phyloP scores from a whole-genome alignment of 2,888 invertebrate genomes.

The Unio delphinus region DNA sequence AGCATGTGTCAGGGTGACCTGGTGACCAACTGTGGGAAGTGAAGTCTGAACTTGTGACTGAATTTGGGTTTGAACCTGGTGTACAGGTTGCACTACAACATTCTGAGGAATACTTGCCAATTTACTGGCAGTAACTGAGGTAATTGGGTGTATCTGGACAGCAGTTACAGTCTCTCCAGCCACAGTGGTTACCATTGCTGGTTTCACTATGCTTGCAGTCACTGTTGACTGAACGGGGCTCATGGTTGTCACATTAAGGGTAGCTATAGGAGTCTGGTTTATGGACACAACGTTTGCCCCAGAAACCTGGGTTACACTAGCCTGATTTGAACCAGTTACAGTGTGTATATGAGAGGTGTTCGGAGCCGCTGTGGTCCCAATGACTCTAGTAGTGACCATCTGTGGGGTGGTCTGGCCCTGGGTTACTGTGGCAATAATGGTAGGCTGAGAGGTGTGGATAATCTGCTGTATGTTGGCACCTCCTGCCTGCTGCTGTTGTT shows the following conservation, averaged over 20 bases:
- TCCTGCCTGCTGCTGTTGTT: slow-evolving; percentile 72
- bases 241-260: slow-evolving; percentile 31
- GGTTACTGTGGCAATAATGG: slow-evolving; percentile 59
- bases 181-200: slow-evolving; percentile 25
- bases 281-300: slow-evolving; percentile 14
- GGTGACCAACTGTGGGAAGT: slow-evolving; percentile 14
- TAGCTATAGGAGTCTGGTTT: slow-evolving; percentile 29
- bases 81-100: slow-evolving; percentile 42
- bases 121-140: slow-evolving; percentile 38
- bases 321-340: slow-evolving; percentile 39
- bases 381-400: slow-evolving; percentile 50
- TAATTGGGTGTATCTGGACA: slow-evolving; percentile 47
- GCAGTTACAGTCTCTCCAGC: slow-evolving; percentile 31
- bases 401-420: slow-evolving; percentile 58
- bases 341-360: slow-evolving; percentile 56
- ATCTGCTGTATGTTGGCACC: slow-evolving; percentile 56
- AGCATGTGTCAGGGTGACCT: slow-evolving; percentile 21
- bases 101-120: slow-evolving; percentile 39
- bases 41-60: slow-evolving; percentile 17
- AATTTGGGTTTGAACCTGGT: slow-evolving; percentile 8
- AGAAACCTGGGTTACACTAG: slow-evolving; percentile 32
- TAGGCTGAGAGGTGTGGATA: slow-evolving; percentile 48
- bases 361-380: slow-evolving; percentile 32
- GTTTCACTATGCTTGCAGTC: slow-evolving; percentile 40
- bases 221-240: slow-evolving; percentile 28